Percentiles rank a stretch among this genome's conserved stretches.
These are phyloP conservation scores for Drosophila leontia DNA, from an alignment of 1,140 invertebrate species.

Conservation along the genomic window DNA sequence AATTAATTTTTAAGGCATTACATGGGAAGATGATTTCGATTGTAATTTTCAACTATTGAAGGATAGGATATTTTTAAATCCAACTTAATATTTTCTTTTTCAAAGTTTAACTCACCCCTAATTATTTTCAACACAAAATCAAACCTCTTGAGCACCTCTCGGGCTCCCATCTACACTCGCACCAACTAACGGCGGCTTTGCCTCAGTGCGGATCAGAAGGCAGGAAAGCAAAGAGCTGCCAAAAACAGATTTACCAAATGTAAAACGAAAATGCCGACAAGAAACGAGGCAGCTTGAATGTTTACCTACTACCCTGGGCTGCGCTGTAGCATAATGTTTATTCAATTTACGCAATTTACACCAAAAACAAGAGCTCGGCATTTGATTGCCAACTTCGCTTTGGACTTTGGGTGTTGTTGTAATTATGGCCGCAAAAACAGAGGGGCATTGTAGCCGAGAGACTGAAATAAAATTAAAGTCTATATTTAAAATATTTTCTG, in stretches of 20 bases:
- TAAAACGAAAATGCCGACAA: constrained; percentile 51
- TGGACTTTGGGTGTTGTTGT: constrained; percentile 57
- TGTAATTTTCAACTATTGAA: background rate
- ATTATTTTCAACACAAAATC: background rate
- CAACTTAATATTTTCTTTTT: background rate
- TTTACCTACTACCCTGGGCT: constrained; percentile 33
- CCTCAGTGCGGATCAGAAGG: constrained; percentile 60
- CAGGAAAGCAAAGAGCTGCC: constrained; percentile 58
- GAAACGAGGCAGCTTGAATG: constrained; percentile 15
- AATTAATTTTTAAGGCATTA: too few species aligned
- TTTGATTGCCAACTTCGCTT: constrained; percentile 71
- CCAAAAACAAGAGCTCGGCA: constrained; percentile 40
- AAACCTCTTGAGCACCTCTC: constrained; percentile 36
- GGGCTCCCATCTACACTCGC: constrained; percentile 24
- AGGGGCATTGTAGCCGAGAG: constrained; percentile 24
- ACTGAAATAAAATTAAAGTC: constrained; percentile 44
- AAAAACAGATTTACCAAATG: constrained; percentile 68
- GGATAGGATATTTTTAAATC: background rate
- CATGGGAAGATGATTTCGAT: background rate
- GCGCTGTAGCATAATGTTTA: constrained; percentile 71
- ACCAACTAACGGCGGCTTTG: constrained; percentile 30
- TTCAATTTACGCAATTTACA: constrained; percentile 81
- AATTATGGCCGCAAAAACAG: constrained; percentile 66
- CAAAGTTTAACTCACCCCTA: background rate
- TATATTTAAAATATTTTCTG: constrained; percentile 61